Evolutionary conservation across 2,888 invertebrate species (phyloP).

Genomic region (Lordiphosa fenestrarum): DNA sequence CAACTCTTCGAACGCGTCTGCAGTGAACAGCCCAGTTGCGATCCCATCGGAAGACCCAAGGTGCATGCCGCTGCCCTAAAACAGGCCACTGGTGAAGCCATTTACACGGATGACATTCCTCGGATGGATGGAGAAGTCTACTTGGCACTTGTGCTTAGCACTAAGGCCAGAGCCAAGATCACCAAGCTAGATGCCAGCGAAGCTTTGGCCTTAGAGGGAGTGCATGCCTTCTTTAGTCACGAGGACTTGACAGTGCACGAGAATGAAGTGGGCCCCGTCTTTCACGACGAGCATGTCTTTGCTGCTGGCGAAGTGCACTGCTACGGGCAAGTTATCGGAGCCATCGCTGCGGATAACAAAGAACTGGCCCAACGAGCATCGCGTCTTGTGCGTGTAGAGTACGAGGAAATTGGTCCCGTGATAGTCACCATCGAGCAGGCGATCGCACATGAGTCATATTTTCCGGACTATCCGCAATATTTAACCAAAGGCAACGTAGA

Average conservation of each 20-base stretch:
- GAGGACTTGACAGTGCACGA: constrained; percentile 87
- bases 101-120: constrained; percentile 95
- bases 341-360: constrained; percentile 89
- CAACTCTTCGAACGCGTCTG: constrained; percentile 82
- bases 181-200: constrained; percentile 86
- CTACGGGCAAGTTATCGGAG: constrained; percentile 92
- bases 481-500: constrained; percentile 86
- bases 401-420: constrained; percentile 89
- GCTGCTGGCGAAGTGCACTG: constrained; percentile 88
- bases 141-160: constrained; percentile 87
- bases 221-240: constrained; percentile 89
- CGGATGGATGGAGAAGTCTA: constrained; percentile 88
- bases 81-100: constrained; percentile 95
- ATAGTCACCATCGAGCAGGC: constrained; percentile 95
- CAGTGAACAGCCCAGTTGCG: constrained; percentile 83
- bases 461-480: constrained; percentile 83
- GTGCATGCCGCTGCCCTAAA: constrained; percentile 91
- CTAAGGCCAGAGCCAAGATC: constrained; percentile 90
- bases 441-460: constrained; percentile 88
- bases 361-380: constrained; percentile 91
- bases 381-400: constrained; percentile 88
- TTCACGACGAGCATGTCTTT: constrained; percentile 92
- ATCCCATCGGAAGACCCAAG: constrained; percentile 90
- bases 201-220: constrained; percentile 88
- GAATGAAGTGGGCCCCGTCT: constrained; percentile 86